Base-by-base conservation (phyloP, 2,797 vertebrate species). In the Epinephelus awoara region DNA sequence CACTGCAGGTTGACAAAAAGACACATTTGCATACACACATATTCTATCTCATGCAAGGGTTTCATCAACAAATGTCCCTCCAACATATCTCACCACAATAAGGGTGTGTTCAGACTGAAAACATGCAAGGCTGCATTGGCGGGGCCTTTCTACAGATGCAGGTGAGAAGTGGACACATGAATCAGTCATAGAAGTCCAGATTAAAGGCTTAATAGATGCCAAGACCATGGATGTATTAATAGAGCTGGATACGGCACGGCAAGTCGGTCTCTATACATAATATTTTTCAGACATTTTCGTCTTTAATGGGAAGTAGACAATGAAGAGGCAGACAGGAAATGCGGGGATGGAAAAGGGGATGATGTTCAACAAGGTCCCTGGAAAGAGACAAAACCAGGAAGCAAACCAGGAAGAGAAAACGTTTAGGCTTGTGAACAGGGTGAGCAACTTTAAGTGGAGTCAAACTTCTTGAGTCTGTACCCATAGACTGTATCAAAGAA, bases 1-100 rank as follows among this genome's bases (percentile, higher is more conserved):
- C 69, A 65, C 27, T 23, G 59, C 12, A 62, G 67, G 73, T 75
- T 58, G 61, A 58, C 50, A 21, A 29, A 78, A 68, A 71, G 52
- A 72, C 5, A 58, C 3, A n/a, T 81, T 79, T 81, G 61, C 59
- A 81, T 78, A 54, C 9, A 18, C n/a, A 55, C 11, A 52, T 27
- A 15, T 40, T 3, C 25, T 9, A 52, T 29, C 50, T 54, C 21
- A n/a, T 5, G 27, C 27, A 75, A 72, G 21, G 0, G 5, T 25
- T 67, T 62, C 10, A 67, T 73, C 18, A 66, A 59, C 52, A 57
- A 34, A 19, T 47, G 50, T n/a, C 40, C 15, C 4, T 15, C 2
- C n/a, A 15, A 47, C 7, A 9, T 25, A 17, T 54, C 8, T 46
- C 12, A 7, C 0, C n/a, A 62, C 34, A 51, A 46, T 44, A 14